Base-by-base conservation (phyloP, 1,140 invertebrate species). In the Lamellibrachia luymesi region DNA sequence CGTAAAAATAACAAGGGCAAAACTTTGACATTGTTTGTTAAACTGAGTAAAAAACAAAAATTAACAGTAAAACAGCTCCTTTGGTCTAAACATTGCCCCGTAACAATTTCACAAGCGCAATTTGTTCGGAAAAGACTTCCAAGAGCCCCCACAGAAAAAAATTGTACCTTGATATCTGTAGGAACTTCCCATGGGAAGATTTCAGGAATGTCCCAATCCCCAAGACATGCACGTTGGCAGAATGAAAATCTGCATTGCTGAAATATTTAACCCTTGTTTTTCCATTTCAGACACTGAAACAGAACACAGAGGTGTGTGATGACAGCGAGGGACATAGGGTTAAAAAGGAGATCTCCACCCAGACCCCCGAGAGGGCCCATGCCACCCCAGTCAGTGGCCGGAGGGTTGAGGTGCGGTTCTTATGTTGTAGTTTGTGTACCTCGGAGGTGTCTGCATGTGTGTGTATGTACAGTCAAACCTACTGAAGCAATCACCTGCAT, bases 221-320 rank as follows among this genome's bases (percentile, higher is more conserved):
- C n/a, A n/a, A n/a, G n/a, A 38, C 38, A 38, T 38, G 38, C 38
- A 38, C 25, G 25, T 80, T 80, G 13, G 2, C 64, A 80, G 52
- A 56, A 56, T 56, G 52, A 80, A 80, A 17, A 80, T 80, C 8
- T 38, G 38, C 17, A 4, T 80, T 80, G 64, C 64, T 17, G 17
- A 56, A 56, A 56, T 6, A 56, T 56, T 56, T 56, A 56, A 56
- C 52, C 52, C 52, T 8, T 56, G 17, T 56, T 80, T 8, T 80
- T 17, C 13, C 64, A 4, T 80, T 80, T 80, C 97, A 99, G 98
- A 99, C 98, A 80, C 97, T 99, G 94, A 99, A 99, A 96, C 98
- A 99, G 96, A 99, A 99, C 95, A 99, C 98, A 92, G 98, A 99
- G 96, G 98, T 98, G 94, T 94, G 96, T 50, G 96, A 96, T 94